These are phyloP conservation scores for Myathropa florea DNA, from an alignment of 2,888 invertebrate species.

Conservation along the genomic window DNA sequence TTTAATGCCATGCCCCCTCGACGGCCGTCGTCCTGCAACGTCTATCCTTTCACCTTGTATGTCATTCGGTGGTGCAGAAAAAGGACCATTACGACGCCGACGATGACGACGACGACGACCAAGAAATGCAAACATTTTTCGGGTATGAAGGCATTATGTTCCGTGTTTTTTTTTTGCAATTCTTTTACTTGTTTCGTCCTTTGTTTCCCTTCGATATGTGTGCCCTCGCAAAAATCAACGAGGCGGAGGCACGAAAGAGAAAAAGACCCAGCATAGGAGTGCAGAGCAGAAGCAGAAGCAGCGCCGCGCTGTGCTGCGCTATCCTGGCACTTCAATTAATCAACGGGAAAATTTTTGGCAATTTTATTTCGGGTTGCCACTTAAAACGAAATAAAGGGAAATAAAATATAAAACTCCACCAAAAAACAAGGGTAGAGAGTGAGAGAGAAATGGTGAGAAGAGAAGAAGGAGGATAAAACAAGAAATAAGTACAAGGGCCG, in stretches of 20 bases:
- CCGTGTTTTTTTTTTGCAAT: constrained; percentile 15
- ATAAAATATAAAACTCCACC: constrained; percentile 61
- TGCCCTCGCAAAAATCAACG: constrained; percentile 33
- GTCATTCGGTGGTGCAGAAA: constrained; percentile 48
- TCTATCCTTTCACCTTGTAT: constrained; percentile 49
- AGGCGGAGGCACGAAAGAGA: constrained; percentile 3
- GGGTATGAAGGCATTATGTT: constrained; percentile 61
- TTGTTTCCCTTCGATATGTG: constrained; percentile 64
- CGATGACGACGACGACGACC: constrained; percentile 44
- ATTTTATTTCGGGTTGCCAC: constrained; percentile 70
- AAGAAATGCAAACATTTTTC: constrained; percentile 68
- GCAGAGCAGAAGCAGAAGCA: background rate
- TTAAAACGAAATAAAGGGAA: constrained; percentile 65
- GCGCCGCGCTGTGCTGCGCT: constrained; percentile 37
- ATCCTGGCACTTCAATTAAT: constrained; percentile 71
- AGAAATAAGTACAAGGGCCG: constrained; percentile 62
- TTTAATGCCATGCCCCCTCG: constrained; percentile 41
- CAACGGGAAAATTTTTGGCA: constrained; percentile 70
- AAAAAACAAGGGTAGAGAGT: constrained; percentile 9
- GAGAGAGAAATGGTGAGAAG: background rate
- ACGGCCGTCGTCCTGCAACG: background rate
- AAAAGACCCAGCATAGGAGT: too few relatives aligned
- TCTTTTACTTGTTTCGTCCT: constrained; percentile 55
- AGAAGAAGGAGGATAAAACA: constrained; percentile 47
- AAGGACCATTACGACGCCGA: constrained; percentile 16